Evolutionary conservation across 2,888 invertebrate genomes (phyloP).

Genomic region (Aporophyla nigra): DNA sequence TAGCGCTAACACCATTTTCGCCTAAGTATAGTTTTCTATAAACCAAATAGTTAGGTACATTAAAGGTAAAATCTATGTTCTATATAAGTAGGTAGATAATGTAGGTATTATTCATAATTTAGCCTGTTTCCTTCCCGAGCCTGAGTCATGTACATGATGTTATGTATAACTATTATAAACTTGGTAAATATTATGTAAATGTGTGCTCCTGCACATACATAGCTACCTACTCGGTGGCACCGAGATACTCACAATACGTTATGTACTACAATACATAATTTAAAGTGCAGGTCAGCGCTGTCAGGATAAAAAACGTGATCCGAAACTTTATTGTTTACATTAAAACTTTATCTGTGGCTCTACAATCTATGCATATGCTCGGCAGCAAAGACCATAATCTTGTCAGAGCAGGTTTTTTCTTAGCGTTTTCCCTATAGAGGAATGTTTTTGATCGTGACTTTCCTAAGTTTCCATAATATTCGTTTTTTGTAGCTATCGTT

Average conservation of each 20-base stretch:
- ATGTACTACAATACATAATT: slow-evolving; percentile 46
- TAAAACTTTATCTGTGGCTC: slow-evolving; percentile 27
- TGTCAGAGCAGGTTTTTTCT: neutral
- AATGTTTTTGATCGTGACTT: slow-evolving; percentile 11
- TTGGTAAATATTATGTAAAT: slow-evolving; percentile 61
- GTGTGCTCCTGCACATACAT: slow-evolving; percentile 28
- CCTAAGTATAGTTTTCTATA: slow-evolving; percentile 2
- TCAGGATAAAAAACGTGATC: slow-evolving; percentile 52
- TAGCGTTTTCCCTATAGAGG: neutral
- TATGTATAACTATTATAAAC: slow-evolving; percentile 33
- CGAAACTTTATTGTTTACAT: slow-evolving; percentile 49
- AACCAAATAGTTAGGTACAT: neutral
- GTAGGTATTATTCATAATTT: slow-evolving; percentile 50
- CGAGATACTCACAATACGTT: slow-evolving; percentile 24
- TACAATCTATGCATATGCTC: slow-evolving; percentile 11
- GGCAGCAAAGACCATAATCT: slow-evolving; percentile 10
- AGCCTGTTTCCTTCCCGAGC: slow-evolving; percentile 61
- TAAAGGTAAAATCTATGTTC: slow-evolving; percentile 6
- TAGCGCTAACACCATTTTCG: slow-evolving; percentile 2
- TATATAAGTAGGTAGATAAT: slow-evolving; percentile 28
- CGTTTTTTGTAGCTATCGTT: neutral
- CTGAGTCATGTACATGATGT: slow-evolving; percentile 60
- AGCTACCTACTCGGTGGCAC: slow-evolving; percentile 2
- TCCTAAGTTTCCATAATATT: neutral
- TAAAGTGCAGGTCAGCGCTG: slow-evolving; percentile 45